Conservation (phyloP, 2,113 vertebrate species). For the Stercorarius parasiticus region DNA sequence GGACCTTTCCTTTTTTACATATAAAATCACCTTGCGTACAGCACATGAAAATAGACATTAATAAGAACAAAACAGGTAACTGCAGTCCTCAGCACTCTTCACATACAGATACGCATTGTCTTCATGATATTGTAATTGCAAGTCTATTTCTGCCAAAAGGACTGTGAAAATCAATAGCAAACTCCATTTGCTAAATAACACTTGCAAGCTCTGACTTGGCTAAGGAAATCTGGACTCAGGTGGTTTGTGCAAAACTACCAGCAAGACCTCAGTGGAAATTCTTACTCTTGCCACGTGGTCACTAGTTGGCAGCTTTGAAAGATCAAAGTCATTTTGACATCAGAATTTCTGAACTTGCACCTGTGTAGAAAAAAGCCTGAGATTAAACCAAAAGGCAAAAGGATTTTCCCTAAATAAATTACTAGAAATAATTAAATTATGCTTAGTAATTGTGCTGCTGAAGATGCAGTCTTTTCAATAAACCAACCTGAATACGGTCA, state of each 20-base stretch:
- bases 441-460: background rate
- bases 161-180: conserved; percentile 57
- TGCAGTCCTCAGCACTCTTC: background rate
- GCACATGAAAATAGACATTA: background rate
- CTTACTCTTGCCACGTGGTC: background rate
- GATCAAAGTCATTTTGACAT: background rate
- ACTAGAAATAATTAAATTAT: background rate
- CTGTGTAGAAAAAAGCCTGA: background rate
- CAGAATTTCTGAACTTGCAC: background rate
- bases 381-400: background rate
- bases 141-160: conserved; percentile 43
- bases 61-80: background rate
- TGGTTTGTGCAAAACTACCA: background rate
- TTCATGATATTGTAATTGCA: background rate
- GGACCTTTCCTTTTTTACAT: background rate
- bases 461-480: background rate
- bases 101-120: background rate
- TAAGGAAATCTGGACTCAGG: background rate
- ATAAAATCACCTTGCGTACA: background rate
- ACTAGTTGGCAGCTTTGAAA: background rate
- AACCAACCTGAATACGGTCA: background rate
- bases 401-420: background rate
- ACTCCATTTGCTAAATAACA: conserved; percentile 45
- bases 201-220: background rate
- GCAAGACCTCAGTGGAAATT: background rate